Evolutionary conservation across 2,888 invertebrate species (phyloP), one percentile per base, ranked within the genome.

Genomic region (Drosophila limbata): DNA sequence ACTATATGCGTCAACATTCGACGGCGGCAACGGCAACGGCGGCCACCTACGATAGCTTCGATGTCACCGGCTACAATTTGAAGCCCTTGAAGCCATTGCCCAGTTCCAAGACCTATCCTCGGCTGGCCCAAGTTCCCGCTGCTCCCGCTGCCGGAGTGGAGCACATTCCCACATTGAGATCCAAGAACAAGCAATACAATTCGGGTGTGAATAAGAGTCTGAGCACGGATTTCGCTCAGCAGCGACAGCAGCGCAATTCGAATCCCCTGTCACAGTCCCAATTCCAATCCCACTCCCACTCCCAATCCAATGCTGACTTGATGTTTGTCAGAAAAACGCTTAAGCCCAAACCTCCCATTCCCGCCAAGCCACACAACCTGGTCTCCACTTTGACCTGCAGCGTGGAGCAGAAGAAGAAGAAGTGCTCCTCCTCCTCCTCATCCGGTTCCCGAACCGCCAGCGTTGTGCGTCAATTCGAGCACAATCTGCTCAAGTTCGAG

Each of bases 401-500:
- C 33, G 82, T 88, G 55, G 90, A 83, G 45, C 89, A 90, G 65
- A 80, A 88, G 9, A 28, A 8, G 28, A 28, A 28, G 8, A 8
- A 28, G 28, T 25, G 25, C 25, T 25, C 25, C 40, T 8, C 57
- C 25, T 25, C 44, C 25, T 19, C 60, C 21, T 59, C 74, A 25
- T 66, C 78, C 4, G 81, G 75, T 37, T 92, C 91, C 2, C 77
- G 92, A 9, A 92, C 92, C 1, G 92, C 92, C 13, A 92, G 92
- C 47, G 92, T 92, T 2, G 92, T 92, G n/a, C 91, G 91, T 1
- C 92, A 92, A 45, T 91, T 92, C 91, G 89, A 94, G 91, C 87
- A 94, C 78, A 95, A 95, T 90, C 88, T 95, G 33, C 94, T 94
- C 57, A 95, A 95, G 83, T 95, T 95, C 56, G 84, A 86, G 33